Percentiles rank a stretch among this genome's conserved stretches.
Evolutionary conservation across 92 coral and sea anemone genomes (phyloP).

Genomic region (Heteractis magnifica): DNA sequence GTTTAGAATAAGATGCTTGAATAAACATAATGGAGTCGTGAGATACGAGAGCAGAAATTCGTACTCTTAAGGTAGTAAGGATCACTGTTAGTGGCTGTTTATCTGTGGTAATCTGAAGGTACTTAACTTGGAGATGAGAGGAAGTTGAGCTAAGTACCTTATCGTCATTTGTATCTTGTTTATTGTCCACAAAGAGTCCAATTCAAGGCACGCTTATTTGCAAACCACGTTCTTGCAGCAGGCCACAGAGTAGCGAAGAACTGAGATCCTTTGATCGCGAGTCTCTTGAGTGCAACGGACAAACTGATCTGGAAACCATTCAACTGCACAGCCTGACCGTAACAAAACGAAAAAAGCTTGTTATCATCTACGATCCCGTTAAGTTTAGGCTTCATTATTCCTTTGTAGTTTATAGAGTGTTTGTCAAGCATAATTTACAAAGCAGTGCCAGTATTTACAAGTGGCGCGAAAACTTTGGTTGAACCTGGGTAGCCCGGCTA

Average conservation of each 20-base stretch:
- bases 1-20: slow-evolving; percentile 22
- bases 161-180: neutral
- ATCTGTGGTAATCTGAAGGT: slow-evolving; percentile 20
- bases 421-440: too few species aligned
- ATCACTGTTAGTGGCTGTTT: neutral
- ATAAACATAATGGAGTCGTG: neutral
- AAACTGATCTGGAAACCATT: too few species aligned
- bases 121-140: slow-evolving; percentile 27
- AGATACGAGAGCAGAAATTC: neutral
- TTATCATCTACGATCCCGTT: too few species aligned
- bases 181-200: neutral
- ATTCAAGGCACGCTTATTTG: neutral
- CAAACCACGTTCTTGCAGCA: neutral
- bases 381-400: too few species aligned
- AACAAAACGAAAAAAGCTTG: too few species aligned
- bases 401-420: too few species aligned
- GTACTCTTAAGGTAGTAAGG: neutral
- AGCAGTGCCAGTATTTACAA: too few species aligned
- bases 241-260: neutral
- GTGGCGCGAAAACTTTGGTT: neutral
- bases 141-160: slow-evolving; percentile 27
- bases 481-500: neutral
- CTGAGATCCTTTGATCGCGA: too few species aligned
- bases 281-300: neutral
- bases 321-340: too few species aligned